Conservation (phyloP, 1,140 invertebrate genomes). For the Oryctes rhinoceros region DNA sequence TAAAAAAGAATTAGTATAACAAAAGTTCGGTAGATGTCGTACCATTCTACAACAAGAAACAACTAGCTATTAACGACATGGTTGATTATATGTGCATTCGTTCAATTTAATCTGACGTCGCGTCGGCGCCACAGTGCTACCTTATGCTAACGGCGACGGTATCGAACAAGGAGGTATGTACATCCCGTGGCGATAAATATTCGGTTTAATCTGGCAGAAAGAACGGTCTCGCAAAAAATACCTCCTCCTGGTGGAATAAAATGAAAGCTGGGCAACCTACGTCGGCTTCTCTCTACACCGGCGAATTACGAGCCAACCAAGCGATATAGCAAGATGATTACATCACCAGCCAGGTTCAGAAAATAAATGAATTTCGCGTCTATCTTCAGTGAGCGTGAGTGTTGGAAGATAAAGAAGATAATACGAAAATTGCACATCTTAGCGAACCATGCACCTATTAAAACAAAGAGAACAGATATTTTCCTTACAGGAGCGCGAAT, state of each 20-base stretch:
- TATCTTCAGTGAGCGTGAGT: background rate
- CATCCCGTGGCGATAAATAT: conserved; percentile 24
- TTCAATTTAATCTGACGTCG: conserved; percentile 19
- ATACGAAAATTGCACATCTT: too few species aligned
- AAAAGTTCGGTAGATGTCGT: too few species aligned
- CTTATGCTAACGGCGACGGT: background rate
- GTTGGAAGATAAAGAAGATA: too few species aligned
- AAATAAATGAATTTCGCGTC: background rate
- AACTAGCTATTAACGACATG: too few species aligned
- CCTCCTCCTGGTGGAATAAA: background rate
- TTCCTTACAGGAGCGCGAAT: too few species aligned
- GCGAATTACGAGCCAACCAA: background rate
- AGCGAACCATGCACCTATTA: too few species aligned
- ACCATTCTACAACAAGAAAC: too few species aligned
- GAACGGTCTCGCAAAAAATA: conserved; percentile 25
- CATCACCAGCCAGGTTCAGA: background rate
- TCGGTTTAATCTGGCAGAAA: conserved; percentile 31
- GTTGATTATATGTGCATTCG: background rate
- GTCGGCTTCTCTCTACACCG: background rate
- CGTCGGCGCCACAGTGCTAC: background rate
- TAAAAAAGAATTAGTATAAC: too few species aligned
- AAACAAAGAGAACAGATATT: too few species aligned
- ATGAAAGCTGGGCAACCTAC: background rate
- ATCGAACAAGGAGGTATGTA: background rate
- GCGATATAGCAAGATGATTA: conserved; percentile 22